Conservation (phyloP, 2,888 invertebrate genomes). For the Alloplasta piceator region DNA sequence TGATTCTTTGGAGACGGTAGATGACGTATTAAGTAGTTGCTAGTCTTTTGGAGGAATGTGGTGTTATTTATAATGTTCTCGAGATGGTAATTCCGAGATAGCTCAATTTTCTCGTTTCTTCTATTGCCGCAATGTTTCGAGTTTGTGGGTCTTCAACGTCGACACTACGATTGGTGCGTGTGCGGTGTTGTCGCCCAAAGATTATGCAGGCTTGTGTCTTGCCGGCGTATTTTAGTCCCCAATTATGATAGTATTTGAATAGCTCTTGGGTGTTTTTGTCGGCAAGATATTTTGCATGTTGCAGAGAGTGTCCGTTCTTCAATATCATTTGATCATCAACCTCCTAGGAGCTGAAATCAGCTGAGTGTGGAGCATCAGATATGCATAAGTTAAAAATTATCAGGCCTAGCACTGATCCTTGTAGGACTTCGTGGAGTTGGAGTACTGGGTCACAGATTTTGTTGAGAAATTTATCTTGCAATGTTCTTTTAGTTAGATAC, state of each 20-base stretch:
- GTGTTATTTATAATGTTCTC: constrained; percentile 32
- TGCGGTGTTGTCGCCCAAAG: constrained; percentile 15
- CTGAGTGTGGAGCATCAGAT: constrained; percentile 1
- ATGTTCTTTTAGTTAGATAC: constrained; percentile 32
- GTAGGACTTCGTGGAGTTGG: constrained; percentile 14
- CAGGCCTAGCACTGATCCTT: constrained; percentile 22
- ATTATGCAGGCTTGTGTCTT: constrained; percentile 29
- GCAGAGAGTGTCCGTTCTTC: constrained; percentile 28
- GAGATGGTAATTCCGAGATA: constrained; percentile 13
- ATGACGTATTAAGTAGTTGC: constrained; percentile 32
- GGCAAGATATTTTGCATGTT: constrained; percentile 6
- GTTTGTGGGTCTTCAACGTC: constrained; percentile 12
- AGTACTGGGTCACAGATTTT: constrained; percentile 4
- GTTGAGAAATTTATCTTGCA: constrained; percentile 36
- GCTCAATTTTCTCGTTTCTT: constrained; percentile 22
- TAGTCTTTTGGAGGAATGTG: constrained; percentile 28
- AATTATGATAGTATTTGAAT: constrained; percentile 20
- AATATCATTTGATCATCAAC: constrained; percentile 30
- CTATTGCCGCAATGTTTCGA: constrained; percentile 9
- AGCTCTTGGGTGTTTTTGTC: constrained; percentile 18
- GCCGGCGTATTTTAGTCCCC: constrained; percentile 24
- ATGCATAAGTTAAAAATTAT: constrained; percentile 12
- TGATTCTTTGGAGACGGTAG: constrained; percentile 21
- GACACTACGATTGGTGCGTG: not conserved
- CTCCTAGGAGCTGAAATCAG: constrained; percentile 25